A percentile compares a stretch with the other conserved stretches of the same genome.
Evolutionary conservation across 2,888 invertebrate genomes (phyloP).

Genomic region (Hedya salicella): DNA sequence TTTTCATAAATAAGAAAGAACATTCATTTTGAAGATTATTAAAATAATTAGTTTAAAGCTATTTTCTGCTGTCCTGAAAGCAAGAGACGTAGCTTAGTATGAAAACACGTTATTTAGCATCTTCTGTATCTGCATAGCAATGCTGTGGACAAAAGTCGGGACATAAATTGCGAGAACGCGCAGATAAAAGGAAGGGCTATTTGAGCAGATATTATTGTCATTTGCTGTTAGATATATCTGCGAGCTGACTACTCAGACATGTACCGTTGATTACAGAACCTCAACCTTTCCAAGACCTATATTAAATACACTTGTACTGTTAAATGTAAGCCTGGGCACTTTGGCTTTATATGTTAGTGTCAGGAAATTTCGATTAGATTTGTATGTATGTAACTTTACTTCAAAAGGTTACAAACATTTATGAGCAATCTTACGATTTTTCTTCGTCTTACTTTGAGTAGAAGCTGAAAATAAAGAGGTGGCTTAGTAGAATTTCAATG

Average conservation of each 20-base stretch:
- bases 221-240: background rate
- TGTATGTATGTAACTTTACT: too few relatives aligned
- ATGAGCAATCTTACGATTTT: too few relatives aligned
- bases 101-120: background rate
- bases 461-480: too few relatives aligned
- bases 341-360: too few relatives aligned
- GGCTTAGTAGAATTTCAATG: too few relatives aligned
- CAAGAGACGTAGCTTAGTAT: background rate
- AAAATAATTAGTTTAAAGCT: background rate
- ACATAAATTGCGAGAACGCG: conserved; percentile 7
- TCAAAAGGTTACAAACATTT: too few relatives aligned
- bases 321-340: too few relatives aligned
- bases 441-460: too few relatives aligned
- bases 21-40: background rate
- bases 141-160: background rate
- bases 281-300: background rate
- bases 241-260: background rate
- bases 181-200: background rate
- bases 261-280: background rate
- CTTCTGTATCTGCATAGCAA: background rate
- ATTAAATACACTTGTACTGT: background rate
- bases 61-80: background rate
- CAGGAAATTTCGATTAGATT: too few relatives aligned
- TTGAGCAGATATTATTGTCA: background rate
- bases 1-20: too few relatives aligned